phyloP scores from a whole-genome alignment of 2,888 invertebrate species.

The Dolichopus griseipennis region DNA sequence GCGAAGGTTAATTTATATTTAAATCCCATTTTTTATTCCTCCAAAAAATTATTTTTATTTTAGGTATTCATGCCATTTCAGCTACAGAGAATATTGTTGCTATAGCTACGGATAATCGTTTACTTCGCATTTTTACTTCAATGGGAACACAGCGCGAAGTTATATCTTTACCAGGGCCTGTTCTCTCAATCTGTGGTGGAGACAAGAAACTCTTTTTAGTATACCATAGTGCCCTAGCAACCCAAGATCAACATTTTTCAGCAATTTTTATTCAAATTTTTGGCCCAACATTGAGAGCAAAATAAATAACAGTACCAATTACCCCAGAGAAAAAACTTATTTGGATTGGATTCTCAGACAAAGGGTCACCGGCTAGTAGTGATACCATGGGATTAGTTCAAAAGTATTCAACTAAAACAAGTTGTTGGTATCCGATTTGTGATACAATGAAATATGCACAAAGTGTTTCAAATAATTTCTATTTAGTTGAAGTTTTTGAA shows the following conservation, averaged over 20 bases:
- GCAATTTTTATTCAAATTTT: conserved; percentile 47
- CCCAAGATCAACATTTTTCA: conserved; percentile 49
- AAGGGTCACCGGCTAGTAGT: conserved; percentile 65
- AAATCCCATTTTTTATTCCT: too few relatives aligned
- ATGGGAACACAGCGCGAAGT: conserved; percentile 78
- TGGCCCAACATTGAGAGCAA: conserved; percentile 44
- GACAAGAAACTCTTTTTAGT: conserved; percentile 55
- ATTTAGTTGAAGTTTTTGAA: conserved; percentile 71
- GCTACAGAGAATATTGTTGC: conserved; percentile 68
- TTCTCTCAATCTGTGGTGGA: conserved; percentile 58
- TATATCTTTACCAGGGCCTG: conserved; percentile 62
- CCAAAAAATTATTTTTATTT: conserved; percentile 56
- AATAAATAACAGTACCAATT: conserved; percentile 54
- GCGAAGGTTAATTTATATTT: conserved; percentile 71
- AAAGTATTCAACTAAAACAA: conserved; percentile 58
- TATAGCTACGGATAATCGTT: conserved; percentile 63
- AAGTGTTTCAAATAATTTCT: conserved; percentile 64
- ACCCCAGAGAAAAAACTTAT: conserved; percentile 54
- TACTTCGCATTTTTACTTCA: conserved; percentile 73
- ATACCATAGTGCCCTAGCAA: conserved; percentile 53
- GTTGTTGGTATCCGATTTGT: conserved; percentile 73
- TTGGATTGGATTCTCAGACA: conserved; percentile 76
- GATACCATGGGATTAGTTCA: conserved; percentile 71
- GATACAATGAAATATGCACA: conserved; percentile 60
- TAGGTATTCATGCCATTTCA: conserved; percentile 60